Evolutionary conservation across 2,797 vertebrate species (phyloP), one percentile per base, ranked within the genome.

Genomic region (Tachyglossus aculeatus): DNA sequence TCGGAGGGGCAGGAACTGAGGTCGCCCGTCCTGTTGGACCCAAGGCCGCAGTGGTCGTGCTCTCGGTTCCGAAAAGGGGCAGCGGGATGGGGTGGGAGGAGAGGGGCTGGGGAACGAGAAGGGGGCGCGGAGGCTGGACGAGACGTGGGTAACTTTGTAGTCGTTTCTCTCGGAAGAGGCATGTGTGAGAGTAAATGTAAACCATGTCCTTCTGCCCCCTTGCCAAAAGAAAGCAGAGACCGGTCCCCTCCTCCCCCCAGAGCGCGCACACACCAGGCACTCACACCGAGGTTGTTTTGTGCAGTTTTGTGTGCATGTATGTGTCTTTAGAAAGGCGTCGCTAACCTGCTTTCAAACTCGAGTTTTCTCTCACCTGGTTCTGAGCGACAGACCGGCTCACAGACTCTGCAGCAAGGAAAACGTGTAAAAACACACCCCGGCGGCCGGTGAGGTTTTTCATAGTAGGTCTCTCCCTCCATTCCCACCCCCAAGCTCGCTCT

Each of bases 1-100:
- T 85, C 88, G 75, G 82, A 88, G 80, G 76, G 78, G 82, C 63
- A 29, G 48, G 80, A 60, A 82, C 80, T 59, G 41, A 86, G 67
- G 27, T 51, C 33, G 24, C 22, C 70, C 76, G 84, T 75, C 63
- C 63, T 59, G 63, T 16, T 40, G 68, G 66, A 34, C 54, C 72
- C 71, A 76, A 70, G 73, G 71, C 39, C 60, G 62, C 45, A n/a
- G n/a, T n/a, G n/a, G n/a, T n/a, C n/a, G n/a, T n/a, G n/a, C n/a
- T n/a, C n/a, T n/a, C n/a, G n/a, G n/a, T n/a, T n/a, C n/a, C n/a
- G n/a, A n/a, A n/a, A n/a, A n/a, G n/a, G n/a, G n/a, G n/a, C n/a
- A n/a, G n/a, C n/a, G n/a, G n/a, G n/a, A n/a, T n/a, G n/a, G n/a
- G n/a, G n/a, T n/a, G n/a, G n/a, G n/a, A n/a, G n/a, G n/a, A n/a